phyloP scores from a whole-genome alignment of 2,888 invertebrate species.

The Anticlea derivata region DNA sequence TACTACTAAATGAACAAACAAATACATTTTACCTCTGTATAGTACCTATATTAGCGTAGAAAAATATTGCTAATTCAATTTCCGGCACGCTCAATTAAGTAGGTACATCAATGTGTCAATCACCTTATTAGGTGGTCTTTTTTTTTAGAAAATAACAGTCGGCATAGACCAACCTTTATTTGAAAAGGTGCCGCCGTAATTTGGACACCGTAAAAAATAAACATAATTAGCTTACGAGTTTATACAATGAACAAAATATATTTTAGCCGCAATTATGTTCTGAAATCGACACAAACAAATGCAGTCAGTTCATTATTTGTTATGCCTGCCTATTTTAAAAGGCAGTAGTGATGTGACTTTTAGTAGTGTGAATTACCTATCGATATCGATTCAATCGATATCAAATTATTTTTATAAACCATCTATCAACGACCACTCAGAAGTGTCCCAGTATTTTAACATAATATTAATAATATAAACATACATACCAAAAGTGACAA shows the following conservation, averaged over 20 bases:
- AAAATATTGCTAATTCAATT: constrained; percentile 31
- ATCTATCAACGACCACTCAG: too few species aligned
- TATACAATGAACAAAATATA: constrained; percentile 70
- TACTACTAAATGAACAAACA: too few species aligned
- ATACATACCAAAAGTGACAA: too few species aligned
- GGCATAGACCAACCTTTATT: constrained; percentile 47
- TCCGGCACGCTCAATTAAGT: constrained; percentile 53
- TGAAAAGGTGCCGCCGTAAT: constrained; percentile 63
- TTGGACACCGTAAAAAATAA: constrained; percentile 48
- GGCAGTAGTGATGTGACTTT: constrained; percentile 45
- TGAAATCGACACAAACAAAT: constrained; percentile 73
- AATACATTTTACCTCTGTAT: too few species aligned
- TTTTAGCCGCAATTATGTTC: constrained; percentile 70
- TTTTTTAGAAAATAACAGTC: constrained; percentile 52
- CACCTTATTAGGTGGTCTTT: constrained; percentile 69
- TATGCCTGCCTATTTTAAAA: constrained; percentile 44
- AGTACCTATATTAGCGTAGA: not conserved
- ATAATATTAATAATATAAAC: too few species aligned
- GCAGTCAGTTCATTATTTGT: constrained; percentile 62
- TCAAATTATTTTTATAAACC: too few species aligned
- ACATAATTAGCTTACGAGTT: constrained; percentile 78
- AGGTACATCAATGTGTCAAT: constrained; percentile 68
- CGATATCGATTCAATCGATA: constrained; percentile 3
- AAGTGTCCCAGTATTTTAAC: too few species aligned
- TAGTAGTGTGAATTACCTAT: not conserved